Percentiles rank a stretch among this genome's conserved stretches.
Conservation (phyloP, 1,140 invertebrate genomes). For the Hycleus cichorii region DNA sequence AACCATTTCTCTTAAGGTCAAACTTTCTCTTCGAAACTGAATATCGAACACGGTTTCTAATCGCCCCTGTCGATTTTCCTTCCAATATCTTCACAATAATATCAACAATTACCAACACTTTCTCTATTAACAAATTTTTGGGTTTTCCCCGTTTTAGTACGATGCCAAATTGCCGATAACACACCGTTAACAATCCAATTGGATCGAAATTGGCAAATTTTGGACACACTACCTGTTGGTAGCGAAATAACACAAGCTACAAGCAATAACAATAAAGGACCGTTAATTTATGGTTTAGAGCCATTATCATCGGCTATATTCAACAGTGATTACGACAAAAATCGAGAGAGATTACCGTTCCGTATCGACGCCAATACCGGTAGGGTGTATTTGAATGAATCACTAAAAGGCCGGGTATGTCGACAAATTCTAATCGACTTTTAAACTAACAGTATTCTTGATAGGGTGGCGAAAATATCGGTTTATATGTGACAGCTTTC, state of each 20-base stretch:
- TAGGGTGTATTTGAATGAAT: slow-evolving; percentile 61
- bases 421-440: neutral
- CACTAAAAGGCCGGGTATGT: slow-evolving; percentile 58
- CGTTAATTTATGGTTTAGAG: slow-evolving; percentile 57
- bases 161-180: slow-evolving; percentile 23
- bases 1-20: neutral
- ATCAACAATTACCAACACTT: slow-evolving; percentile 3
- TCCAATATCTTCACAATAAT: neutral
- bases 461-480: slow-evolving; percentile 60
- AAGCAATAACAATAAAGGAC: slow-evolving; percentile 52
- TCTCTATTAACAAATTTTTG: neutral
- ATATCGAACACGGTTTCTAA: neutral
- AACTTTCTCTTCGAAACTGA: neutral
- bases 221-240: slow-evolving; percentile 56
- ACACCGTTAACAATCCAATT: slow-evolving; percentile 43
- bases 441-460: neutral
- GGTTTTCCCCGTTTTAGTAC: slow-evolving; percentile 9
- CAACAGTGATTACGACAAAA: slow-evolving; percentile 27
- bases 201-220: slow-evolving; percentile 59
- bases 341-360: slow-evolving; percentile 50
- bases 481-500: slow-evolving; percentile 61
- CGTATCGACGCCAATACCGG: slow-evolving; percentile 61
- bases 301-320: slow-evolving; percentile 31
- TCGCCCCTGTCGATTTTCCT: neutral
- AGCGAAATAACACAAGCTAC: slow-evolving; percentile 48